phyloP scores from a whole-genome alignment of 2,113 vertebrate species.

The Galbula dea region DNA sequence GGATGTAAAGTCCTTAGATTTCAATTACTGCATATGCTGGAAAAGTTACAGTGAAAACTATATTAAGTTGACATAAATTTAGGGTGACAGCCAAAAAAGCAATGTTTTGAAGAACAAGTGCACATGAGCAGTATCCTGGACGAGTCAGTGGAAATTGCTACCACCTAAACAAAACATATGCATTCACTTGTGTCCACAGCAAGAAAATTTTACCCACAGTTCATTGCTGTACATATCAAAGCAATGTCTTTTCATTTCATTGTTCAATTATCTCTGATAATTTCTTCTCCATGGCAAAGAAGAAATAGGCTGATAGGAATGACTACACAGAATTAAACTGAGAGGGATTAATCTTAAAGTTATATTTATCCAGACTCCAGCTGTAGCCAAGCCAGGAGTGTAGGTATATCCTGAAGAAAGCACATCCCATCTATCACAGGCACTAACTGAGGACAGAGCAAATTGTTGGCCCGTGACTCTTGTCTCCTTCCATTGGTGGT shows the following conservation, averaged over 20 bases:
- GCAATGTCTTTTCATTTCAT: accelerated
- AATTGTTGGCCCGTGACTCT: neutral
- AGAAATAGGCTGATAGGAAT: neutral
- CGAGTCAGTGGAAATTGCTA: neutral
- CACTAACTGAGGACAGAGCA: neutral
- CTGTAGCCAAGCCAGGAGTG: neutral
- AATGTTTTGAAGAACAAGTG: neutral
- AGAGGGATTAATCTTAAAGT: neutral
- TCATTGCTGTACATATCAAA: neutral
- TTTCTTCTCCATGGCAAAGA: neutral
- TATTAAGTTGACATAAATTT: neutral
- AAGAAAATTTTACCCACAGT: neutral
- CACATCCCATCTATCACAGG: neutral
- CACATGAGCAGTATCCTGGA: neutral
- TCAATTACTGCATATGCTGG: neutral
- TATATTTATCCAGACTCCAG: neutral
- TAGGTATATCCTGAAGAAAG: neutral
- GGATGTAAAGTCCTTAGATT: neutral
- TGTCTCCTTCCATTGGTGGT: neutral
- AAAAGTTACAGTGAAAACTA: neutral
- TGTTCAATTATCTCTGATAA: neutral
- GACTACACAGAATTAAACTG: neutral
- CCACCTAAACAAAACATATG: neutral
- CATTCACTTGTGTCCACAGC: neutral
- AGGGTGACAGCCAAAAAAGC: neutral